Evolutionary conservation across 1,140 invertebrate genomes (phyloP), one percentile per base, ranked within the genome.

Genomic region (Achroia grisella): DNA sequence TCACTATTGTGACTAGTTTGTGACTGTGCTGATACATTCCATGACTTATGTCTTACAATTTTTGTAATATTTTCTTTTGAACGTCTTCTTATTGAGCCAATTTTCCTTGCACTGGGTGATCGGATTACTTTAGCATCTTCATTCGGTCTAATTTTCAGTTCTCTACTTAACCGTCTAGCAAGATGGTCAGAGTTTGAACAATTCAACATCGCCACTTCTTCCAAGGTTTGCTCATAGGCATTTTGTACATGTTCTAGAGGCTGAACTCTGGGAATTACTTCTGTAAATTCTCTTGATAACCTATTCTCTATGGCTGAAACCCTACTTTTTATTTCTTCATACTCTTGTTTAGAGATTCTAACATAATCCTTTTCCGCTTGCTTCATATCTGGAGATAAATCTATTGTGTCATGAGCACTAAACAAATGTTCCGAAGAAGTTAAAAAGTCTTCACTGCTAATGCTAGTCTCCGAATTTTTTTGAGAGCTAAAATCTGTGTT

Each of bases 31-130:
- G 79, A 71, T 10, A 68, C 71, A 39, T 85, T 85, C 81, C 81
- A 85, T 8, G 81, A 85, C 49, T 85, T 85, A 45, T 85, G 81
- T 12, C 81, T 62, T 6, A 82, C 77, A 11, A 85, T 79, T 76
- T 82, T 85, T 0, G 70, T 79, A 27, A 79, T 63, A 39, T 85
- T 85, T 48, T 85, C 81, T 62, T 80, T 85, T 0, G 92, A 93
- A 37, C 92, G 76, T 30, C 92, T 86, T 64, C 92, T 80, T 35
- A 94, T 89, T 13, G 84, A 90, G 13, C 93, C 93, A 48, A 94
- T 94, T 87, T 93, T 94, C 28, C 93, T 86, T 13, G 92, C 93
- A 70, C 93, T 94, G 1, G 93, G 93, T 1, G 93, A 94, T 58
- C 93, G 82, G 54, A 94, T 93, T 10, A 94, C 89, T 71, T 91